These are phyloP conservation scores for Dryoscopus gambensis DNA, from an alignment of 2,113 vertebrate genomes.

Conservation along the genomic window DNA sequence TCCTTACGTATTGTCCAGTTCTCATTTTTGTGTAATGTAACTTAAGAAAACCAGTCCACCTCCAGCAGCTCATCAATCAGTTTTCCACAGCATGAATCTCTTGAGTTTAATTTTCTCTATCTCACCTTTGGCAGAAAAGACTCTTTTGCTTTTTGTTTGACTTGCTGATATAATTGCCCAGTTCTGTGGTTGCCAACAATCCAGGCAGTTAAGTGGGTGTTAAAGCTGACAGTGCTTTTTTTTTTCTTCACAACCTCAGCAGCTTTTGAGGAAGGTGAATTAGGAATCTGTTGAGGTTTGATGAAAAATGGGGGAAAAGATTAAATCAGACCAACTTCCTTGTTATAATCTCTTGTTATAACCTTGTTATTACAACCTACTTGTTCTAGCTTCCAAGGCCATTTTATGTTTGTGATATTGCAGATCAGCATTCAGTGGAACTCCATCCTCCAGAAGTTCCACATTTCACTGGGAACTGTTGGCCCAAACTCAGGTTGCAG, in stretches of 20 bases:
- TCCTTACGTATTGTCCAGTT: not conserved
- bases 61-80: not conserved
- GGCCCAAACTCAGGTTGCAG: slow-evolving; percentile 98
- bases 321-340: not conserved
- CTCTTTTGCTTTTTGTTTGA: not conserved
- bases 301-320: not conserved
- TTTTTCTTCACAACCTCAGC: not conserved
- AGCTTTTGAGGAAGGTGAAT: not conserved
- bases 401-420: slow-evolving; percentile 49
- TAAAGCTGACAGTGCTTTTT: not conserved
- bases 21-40: not conserved
- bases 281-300: not conserved
- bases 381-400: slow-evolving; percentile 24
- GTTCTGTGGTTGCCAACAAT: not conserved
- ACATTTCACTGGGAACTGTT: slow-evolving; percentile 94
- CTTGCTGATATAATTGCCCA: not conserved
- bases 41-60: not conserved
- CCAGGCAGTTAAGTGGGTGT: not conserved
- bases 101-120: not conserved
- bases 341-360: not conserved
- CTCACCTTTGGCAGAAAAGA: not conserved
- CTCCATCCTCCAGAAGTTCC: slow-evolving; percentile 89
- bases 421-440: slow-evolving; percentile 98
- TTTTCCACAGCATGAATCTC: not conserved
- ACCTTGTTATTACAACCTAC: not conserved